Percentiles rank a stretch among this genome's conserved stretches.
Evolutionary conservation across 2,888 invertebrate species (phyloP).

Genomic region (Plagodis dolabraria): DNA sequence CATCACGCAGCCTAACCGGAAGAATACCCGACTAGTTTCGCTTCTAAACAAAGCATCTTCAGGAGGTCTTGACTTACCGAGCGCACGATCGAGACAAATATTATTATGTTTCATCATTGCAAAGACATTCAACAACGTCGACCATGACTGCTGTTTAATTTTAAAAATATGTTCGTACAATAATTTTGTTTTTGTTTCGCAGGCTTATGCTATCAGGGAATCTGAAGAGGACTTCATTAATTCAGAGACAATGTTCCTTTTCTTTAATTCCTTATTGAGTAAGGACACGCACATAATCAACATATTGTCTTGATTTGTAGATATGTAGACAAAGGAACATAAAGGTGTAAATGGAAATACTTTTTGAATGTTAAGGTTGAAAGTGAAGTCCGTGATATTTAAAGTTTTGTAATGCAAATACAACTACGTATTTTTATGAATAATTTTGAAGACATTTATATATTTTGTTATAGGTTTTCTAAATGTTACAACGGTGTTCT

Average conservation of each 20-base stretch:
- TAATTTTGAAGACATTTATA: too few species aligned
- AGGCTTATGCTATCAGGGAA: slow-evolving; percentile 11
- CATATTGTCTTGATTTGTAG: slow-evolving; percentile 54
- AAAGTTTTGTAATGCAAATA: slow-evolving; percentile 44
- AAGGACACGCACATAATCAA: slow-evolving; percentile 38
- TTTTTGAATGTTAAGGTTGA: slow-evolving; percentile 54
- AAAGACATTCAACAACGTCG: too few species aligned
- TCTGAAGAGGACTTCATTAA: slow-evolving; percentile 22
- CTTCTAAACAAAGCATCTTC: too few species aligned
- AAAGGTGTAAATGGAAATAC: slow-evolving; percentile 55
- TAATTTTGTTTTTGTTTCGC: slow-evolving; percentile 1
- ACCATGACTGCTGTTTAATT: not conserved
- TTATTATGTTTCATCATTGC: too few species aligned
- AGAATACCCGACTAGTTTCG: too few species aligned
- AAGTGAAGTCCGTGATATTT: slow-evolving; percentile 54
- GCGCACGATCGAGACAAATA: too few species aligned
- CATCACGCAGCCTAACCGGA: too few species aligned
- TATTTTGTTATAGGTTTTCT: too few species aligned
- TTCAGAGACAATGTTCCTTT: slow-evolving; percentile 18
- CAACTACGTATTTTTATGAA: slow-evolving; percentile 6
- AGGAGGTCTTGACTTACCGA: too few species aligned
- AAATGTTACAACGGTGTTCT: too few species aligned
- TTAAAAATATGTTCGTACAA: slow-evolving; percentile 12
- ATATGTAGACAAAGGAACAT: slow-evolving; percentile 52
- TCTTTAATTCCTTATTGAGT: slow-evolving; percentile 44